These are phyloP conservation scores for Pithys albifrons DNA, from an alignment of 2,113 vertebrate species.

Conservation along the genomic window DNA sequence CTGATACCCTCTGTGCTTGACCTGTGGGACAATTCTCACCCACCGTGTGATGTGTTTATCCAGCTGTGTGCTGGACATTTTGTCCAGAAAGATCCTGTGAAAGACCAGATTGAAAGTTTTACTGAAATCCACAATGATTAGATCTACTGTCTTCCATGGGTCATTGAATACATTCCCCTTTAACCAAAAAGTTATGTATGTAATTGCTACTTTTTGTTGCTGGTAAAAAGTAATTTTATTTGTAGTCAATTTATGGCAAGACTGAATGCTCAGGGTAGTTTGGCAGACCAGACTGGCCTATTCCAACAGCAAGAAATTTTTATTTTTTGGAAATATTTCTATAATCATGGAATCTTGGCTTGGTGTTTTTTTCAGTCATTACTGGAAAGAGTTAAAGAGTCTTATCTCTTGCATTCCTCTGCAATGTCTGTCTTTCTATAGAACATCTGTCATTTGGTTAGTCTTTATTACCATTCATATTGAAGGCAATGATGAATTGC, in stretches of 20 bases:
- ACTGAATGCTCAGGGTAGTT: neutral
- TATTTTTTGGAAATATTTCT: neutral
- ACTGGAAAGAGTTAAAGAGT: slow-evolving; percentile 36
- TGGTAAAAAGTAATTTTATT: neutral
- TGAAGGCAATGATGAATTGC: slow-evolving; percentile 70
- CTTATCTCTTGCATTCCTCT: slow-evolving; percentile 38
- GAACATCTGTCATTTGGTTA: slow-evolving; percentile 62
- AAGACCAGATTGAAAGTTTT: neutral
- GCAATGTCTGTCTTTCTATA: slow-evolving; percentile 11
- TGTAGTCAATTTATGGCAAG: neutral
- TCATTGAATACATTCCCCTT: neutral
- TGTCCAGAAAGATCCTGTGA: neutral
- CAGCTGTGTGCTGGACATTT: neutral
- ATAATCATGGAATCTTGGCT: neutral
- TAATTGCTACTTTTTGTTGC: neutral
- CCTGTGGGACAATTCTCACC: neutral
- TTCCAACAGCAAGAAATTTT: neutral
- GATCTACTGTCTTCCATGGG: neutral
- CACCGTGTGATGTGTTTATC: neutral
- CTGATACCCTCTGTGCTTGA: neutral
- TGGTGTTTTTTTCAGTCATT: neutral
- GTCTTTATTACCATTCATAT: slow-evolving; percentile 65
- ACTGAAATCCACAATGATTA: neutral
- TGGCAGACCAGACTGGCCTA: neutral
- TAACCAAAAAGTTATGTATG: neutral